Evolutionary conservation across 1,140 invertebrate genomes (phyloP).

Genomic region (Camponotus vicinus): DNA sequence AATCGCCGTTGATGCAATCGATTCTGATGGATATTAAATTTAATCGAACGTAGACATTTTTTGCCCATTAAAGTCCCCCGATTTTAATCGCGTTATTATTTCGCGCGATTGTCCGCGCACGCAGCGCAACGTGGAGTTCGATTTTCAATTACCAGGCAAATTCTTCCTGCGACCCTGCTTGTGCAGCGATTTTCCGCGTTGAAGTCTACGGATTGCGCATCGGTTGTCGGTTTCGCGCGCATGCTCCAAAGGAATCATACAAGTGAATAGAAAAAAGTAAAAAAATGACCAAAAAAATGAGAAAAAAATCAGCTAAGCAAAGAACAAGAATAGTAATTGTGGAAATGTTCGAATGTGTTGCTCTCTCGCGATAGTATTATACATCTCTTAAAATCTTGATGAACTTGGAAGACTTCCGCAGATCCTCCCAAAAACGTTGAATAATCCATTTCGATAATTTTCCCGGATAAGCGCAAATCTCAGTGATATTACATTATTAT

Average conservation of each 20-base stretch:
- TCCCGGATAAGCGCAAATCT: not conserved
- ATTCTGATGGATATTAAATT: conserved; percentile 59
- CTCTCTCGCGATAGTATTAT: not conserved
- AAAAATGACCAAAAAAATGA: not conserved
- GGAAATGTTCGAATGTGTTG: not conserved
- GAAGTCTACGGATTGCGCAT: conserved; percentile 58
- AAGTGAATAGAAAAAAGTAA: conserved; percentile 6
- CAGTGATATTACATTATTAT: not conserved
- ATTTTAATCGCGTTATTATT: conserved; percentile 56
- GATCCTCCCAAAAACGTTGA: not conserved
- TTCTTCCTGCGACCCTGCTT: conserved; percentile 56
- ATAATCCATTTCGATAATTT: conserved; percentile 12
- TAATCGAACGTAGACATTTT: conserved; percentile 61
- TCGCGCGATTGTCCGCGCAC: conserved; percentile 43
- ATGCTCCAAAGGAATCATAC: conserved; percentile 33
- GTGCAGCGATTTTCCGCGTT: conserved; percentile 63
- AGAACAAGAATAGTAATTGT: not conserved
- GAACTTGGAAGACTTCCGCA: too few relatives aligned
- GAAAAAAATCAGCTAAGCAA: not conserved
- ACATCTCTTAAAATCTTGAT: not conserved
- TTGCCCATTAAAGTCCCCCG: conserved; percentile 52
- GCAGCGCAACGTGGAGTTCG: conserved; percentile 47
- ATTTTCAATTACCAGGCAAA: conserved; percentile 60
- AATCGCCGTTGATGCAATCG: conserved; percentile 61
- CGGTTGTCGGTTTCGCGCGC: conserved; percentile 38